Evolutionary conservation across 2,797 vertebrate species (phyloP), one percentile per base, ranked within the genome.

Genomic region (Anguilla pacifica): DNA sequence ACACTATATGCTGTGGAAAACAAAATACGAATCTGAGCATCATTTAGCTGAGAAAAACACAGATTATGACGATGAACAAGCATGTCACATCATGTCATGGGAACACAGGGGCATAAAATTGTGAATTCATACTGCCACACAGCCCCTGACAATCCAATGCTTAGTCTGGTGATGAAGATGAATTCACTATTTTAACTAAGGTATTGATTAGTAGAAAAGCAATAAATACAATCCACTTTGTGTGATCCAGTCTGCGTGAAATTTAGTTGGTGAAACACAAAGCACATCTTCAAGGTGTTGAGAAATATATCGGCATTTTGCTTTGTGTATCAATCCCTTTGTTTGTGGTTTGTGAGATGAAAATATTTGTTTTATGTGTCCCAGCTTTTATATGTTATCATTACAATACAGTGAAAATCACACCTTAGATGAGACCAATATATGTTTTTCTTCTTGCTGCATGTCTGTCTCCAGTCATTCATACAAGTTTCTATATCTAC

Each of bases 1-100:
- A 84, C 28, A 84, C 51, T 10, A 84, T 19, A 59, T 19, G 35
- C 77, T 81, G 39, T 51, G 79, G 46, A 51, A 82, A 82, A 82
- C 46, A 17, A 39, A 49, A 82, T 25, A n/a, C 79, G 13, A 82
- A 82, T 51, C 11, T 11, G 46, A 82, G 28, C 19, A 51, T n/a
- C 22, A 82, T 82, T 25, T 25, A n/a, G 43, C 46, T 25, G 19
- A n/a, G 7, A 70, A 70, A 70, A 70, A 28, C 64, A 10, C n/a
- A 70, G 35, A 79, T 79, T 79, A 43, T 43, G 39, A 15, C 17
- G 6, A 79, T 46, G 11, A 79, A 43, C 74, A 43, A 79, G 39
- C 74, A 43, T 79, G 74, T 22, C 74, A 79, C 39, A 2, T 46
- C 22, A 79, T 5, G 1, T 43, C 43, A 43, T 43, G 35, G 74